Evolutionary conservation across 2,797 vertebrate species (phyloP), one percentile per base, ranked within the genome.

Genomic region (Kryptolebias ocellatus): DNA sequence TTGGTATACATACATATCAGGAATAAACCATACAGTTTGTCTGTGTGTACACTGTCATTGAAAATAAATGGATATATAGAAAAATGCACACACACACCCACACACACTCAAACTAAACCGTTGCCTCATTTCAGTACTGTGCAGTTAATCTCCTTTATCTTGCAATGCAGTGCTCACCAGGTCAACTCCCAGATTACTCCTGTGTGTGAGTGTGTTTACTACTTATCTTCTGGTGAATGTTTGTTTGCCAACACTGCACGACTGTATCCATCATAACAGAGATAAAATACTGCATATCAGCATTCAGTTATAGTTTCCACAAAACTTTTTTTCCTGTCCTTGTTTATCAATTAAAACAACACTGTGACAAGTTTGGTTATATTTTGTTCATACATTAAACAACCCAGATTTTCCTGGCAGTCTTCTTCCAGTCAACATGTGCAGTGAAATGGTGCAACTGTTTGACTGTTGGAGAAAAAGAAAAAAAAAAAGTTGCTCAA

Each of bases 101-200:
- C 20, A 18, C 64, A 34, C n/a, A 53, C 51, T 62, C 14, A 64
- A 57, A 20, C 27, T 46, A 45, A 74, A 67, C 34, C 58, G 4
- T 76, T 61, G 55, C 20, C 55, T 44, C 60, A 64, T 53, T 44
- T 51, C 72, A 78, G 66, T 75, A 83, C 69, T 65, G 76, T 85
- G 76, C 16, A 67, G 78, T 89, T 90, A 87, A 92, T 92, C 90
- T 89, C 52, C 80, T 92, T 90, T 88, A 89, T 90, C 84, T 86
- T 76, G 71, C 75, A 17, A 42, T 76, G 80, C 83, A 87, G 72
- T 44, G 72, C 67, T 80, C 73, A 69, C 76, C 76, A 77, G 87
- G 88, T 90, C 86, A 90, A 74, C 81, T 81, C 60, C 71, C 79
- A 84, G 87, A 89, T 81, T 87, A 88, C 72, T 67, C 54, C 45